Evolutionary conservation across 53 echinoderm and acorn worm species (phyloP), one percentile per base, ranked within the genome.

Genomic region (Mesocentrotus franciscanus): DNA sequence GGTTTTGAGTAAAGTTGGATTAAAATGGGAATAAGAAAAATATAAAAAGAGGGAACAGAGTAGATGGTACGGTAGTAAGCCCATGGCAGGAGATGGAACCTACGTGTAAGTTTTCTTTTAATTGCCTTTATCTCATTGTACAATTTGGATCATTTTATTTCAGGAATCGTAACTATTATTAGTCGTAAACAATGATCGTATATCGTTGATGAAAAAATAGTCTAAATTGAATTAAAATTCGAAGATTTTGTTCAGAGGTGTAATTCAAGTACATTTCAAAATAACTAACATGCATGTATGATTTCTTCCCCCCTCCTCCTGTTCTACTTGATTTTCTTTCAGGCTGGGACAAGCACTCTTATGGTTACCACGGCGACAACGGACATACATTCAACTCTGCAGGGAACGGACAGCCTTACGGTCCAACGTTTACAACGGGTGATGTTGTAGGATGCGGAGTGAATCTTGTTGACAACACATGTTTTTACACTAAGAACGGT

Each of bases 401-500:
- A 71, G 97, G 97, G 32, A 97, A 96, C 70, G 98, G 99, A 14
- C 97, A 96, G 96, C 96, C 98, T 72, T 99, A 99, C 92, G 99
- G 99, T 39, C 99, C 99, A 24, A 98, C 99, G 12, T 99, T 98
- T 92, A 99, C 99, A 26, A 99, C 99, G 75, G 98, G 99, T 76
- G 99, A 99, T 62, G 98, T 99, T 39, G 97, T 99, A 36, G 99
- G 99, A 74, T 99, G 99, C 74, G 99, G 99, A 16, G 96, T 99
- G 20, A 99, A 99, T 95, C 98, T 99, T 56, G 97, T 98, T 35
- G 97, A 99, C 95, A 96, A 96, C 66, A 97, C 99, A 29, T 99
- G 99, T 96, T 99, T 99, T 95, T 99, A 98, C 96, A 99, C 99
- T 61, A 99, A 98, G 93, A 99, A 99, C 72, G 99, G 99, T 26